phyloP scores from a whole-genome alignment of 2,797 vertebrate species.

The Lindbergichthys nudifrons region DNA sequence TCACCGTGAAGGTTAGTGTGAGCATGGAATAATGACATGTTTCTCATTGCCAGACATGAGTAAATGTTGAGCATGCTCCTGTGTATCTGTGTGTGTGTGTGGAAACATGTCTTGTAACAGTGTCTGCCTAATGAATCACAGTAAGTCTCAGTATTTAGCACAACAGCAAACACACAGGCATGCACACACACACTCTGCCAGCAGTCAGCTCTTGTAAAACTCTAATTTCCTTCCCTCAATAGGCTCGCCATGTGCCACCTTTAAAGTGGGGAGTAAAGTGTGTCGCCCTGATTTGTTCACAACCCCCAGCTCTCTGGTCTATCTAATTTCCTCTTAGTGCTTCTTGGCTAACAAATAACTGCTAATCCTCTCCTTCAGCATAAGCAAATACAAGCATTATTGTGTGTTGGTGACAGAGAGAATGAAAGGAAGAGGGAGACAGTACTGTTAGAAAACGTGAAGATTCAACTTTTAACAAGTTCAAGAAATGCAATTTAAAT shows the following conservation, averaged over 20 bases:
- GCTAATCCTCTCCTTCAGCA: conserved; percentile 42
- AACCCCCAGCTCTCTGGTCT: conserved; percentile 13
- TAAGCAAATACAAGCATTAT: conserved; percentile 8
- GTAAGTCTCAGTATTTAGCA: conserved; percentile 65
- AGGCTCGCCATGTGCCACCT: conserved; percentile 64
- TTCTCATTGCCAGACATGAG: conserved; percentile 53
- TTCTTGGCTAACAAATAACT: conserved; percentile 51
- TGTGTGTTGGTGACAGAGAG: neutral
- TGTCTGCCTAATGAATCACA: conserved; percentile 70
- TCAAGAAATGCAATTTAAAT: too few species aligned
- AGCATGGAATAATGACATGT: conserved; percentile 48
- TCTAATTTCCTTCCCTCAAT: conserved; percentile 72
- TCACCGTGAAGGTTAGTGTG: conserved; percentile 24
- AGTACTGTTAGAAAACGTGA: neutral
- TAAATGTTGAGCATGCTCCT: conserved; percentile 36
- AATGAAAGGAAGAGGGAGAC: neutral
- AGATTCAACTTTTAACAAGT: neutral
- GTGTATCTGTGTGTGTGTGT: conserved; percentile 5
- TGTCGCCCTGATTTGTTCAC: conserved; percentile 68
- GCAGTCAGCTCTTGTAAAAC: conserved; percentile 70
- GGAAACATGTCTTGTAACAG: conserved; percentile 30
- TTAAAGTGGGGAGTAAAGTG: conserved; percentile 60
- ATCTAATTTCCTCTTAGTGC: conserved; percentile 63
- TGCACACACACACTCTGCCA: conserved; percentile 43
- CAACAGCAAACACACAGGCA: conserved; percentile 23